These are phyloP conservation scores for Solenopsis invicta DNA, from an alignment of 1,140 invertebrate species.

Conservation along the genomic window DNA sequence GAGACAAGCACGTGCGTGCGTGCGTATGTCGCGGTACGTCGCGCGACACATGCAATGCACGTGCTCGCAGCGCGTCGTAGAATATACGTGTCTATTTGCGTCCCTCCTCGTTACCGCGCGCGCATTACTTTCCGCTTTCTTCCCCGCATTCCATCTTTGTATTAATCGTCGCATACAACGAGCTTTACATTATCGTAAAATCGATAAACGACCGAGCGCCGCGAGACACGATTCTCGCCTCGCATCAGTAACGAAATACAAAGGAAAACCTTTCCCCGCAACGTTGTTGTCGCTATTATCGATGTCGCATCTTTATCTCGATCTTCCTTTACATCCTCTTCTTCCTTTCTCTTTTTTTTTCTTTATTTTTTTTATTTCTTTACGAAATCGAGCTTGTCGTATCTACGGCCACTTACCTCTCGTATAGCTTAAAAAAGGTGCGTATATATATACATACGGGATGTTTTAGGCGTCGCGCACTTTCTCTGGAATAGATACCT, in stretches of 20 bases:
- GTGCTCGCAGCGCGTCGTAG: background rate
- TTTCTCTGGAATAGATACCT: conserved; percentile 29
- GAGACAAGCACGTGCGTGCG: background rate
- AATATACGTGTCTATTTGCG: conserved; percentile 44
- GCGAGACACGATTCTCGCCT: conserved; percentile 42
- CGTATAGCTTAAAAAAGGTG: conserved; percentile 45
- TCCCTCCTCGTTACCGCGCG: conserved; percentile 16
- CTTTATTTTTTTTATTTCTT: conserved; percentile 39
- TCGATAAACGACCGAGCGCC: conserved; percentile 41
- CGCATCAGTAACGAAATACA: conserved; percentile 31
- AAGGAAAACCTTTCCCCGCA: background rate
- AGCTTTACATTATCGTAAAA: conserved; percentile 58
- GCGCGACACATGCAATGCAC: background rate
- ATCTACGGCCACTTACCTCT: conserved; percentile 40
- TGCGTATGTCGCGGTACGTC: too few relatives aligned
- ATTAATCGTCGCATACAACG: conserved; percentile 51
- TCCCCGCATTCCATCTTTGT: conserved; percentile 21
- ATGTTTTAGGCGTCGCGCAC: conserved; percentile 33
- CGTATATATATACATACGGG: background rate
- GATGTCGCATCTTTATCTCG: conserved; percentile 10
- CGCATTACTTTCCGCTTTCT: conserved; percentile 37
- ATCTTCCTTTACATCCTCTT: background rate
- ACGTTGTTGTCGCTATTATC: conserved; percentile 34
- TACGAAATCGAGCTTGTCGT: conserved; percentile 39
- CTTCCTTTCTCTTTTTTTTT: background rate